Percentiles rank a stretch among this genome's conserved stretches.
These are phyloP conservation scores for Periparus ater DNA, from an alignment of 2,797 vertebrate genomes.

Conservation along the genomic window DNA sequence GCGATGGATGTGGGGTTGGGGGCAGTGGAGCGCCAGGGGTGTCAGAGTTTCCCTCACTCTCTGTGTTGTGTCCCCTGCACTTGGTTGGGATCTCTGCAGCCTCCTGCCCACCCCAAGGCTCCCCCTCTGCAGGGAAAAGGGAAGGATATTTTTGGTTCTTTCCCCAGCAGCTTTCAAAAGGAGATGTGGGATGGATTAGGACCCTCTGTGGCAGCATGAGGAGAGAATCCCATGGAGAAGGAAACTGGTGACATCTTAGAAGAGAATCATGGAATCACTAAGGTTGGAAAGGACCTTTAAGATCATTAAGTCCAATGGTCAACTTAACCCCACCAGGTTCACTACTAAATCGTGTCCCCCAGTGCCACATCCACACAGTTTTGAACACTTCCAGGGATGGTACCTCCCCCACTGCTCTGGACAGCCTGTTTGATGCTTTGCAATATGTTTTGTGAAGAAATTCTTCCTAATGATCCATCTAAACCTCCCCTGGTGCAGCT, in stretches of 20 bases:
- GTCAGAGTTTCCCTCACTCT: neutral
- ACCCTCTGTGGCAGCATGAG: neutral
- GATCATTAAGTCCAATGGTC: neutral
- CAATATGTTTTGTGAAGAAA: neutral
- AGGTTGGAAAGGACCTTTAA: neutral
- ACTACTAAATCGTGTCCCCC: neutral
- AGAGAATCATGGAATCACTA: neutral
- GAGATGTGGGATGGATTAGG: neutral
- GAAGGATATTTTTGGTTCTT: neutral
- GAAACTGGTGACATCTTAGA: no score
- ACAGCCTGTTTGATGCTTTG: neutral
- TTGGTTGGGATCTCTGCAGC: neutral
- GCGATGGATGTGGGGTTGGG: accelerated
- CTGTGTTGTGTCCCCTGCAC: accelerated
- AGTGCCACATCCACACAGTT: neutral
- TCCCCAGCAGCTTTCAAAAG: neutral
- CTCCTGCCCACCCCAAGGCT: neutral
- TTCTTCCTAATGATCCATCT: neutral
- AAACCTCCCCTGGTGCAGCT: neutral
- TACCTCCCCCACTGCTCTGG: neutral
- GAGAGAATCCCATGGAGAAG: neutral
- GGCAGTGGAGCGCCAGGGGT: neutral
- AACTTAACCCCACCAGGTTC: neutral
- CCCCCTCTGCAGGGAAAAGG: neutral
- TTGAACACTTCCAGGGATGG: neutral